A percentile compares a stretch with the other conserved stretches of the same genome.
phyloP scores from a whole-genome alignment of 1,140 invertebrate species.

The Nylanderia fulva region DNA sequence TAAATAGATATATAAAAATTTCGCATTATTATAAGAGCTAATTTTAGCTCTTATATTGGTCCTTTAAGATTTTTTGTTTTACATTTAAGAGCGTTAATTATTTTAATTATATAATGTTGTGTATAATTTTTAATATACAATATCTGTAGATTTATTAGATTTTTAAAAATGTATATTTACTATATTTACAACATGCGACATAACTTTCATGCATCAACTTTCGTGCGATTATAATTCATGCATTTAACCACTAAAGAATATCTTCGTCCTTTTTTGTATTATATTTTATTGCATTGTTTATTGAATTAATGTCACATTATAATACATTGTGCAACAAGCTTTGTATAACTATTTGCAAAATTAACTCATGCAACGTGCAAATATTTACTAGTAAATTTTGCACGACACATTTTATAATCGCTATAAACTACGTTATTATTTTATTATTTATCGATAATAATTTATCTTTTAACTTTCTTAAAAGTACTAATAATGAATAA shows the following conservation, averaged over 20 bases:
- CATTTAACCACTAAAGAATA: not conserved
- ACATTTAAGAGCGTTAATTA: too few species aligned
- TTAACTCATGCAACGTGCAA: constrained; percentile 12
- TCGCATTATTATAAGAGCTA: too few species aligned
- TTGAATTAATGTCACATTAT: constrained; percentile 20
- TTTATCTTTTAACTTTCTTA: not conserved
- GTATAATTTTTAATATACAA: too few species aligned
- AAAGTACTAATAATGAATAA: not conserved
- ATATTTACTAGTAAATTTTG: constrained; percentile 10
- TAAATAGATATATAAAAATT: not conserved
- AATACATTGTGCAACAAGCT: not conserved
- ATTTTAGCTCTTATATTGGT: too few species aligned
- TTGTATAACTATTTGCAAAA: not conserved
- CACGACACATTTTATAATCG: not conserved
- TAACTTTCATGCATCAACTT: constrained; percentile 22
- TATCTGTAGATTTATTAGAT: constrained; percentile 1
- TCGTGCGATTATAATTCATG: constrained; percentile 24
- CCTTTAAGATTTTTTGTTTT: too few species aligned
- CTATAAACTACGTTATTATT: not conserved
- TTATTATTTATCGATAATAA: not conserved
- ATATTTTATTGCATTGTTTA: constrained; percentile 1
- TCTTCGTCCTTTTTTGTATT: not conserved
- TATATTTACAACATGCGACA: constrained; percentile 16
- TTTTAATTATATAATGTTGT: not conserved
- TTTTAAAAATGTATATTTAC: not conserved